Percentiles rank a stretch among this genome's conserved stretches.
Conservation (phyloP, 2,888 invertebrate species). For the Ophraella communa region DNA sequence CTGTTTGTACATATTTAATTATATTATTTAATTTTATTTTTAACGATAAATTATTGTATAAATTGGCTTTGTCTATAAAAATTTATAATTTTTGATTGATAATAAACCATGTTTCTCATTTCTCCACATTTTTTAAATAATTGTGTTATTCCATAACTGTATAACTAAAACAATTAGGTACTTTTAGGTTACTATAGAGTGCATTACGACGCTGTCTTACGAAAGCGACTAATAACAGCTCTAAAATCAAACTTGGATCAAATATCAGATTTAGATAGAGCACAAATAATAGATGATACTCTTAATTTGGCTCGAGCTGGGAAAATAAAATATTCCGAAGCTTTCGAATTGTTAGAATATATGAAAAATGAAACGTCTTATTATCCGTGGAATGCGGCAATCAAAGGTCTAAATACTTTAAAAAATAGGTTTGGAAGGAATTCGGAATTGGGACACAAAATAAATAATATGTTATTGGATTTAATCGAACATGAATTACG, state of each 20-base stretch:
- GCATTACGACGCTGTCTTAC: conserved; percentile 67
- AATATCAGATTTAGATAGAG: conserved; percentile 73
- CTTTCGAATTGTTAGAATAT: conserved; percentile 73
- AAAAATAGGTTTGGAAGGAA: conserved; percentile 26
- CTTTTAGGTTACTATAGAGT: conserved; percentile 70
- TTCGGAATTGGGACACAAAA: conserved; percentile 13
- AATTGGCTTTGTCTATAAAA: too few species aligned
- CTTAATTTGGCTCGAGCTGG: conserved; percentile 74
- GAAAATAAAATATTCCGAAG: conserved; percentile 65
- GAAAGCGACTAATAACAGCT: conserved; percentile 62
- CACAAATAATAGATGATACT: conserved; percentile 81
- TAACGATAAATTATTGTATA: too few species aligned
- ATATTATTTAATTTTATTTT: too few species aligned
- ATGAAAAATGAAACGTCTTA: conserved; percentile 72
- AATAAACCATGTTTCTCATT: background rate
- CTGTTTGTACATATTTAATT: too few species aligned
- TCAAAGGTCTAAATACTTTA: conserved; percentile 57
- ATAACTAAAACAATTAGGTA: too few species aligned
- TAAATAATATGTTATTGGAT: conserved; percentile 18
- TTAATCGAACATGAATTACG: conserved; percentile 26
- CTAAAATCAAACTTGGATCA: conserved; percentile 55
- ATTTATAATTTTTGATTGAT: too few species aligned
- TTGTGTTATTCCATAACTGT: too few species aligned
- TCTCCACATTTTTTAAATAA: background rate
- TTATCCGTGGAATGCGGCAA: conserved; percentile 78